Evolutionary conservation across 2,113 vertebrate species (phyloP), one percentile per base, ranked within the genome.

Genomic region (Picathartes gymnocephalus): DNA sequence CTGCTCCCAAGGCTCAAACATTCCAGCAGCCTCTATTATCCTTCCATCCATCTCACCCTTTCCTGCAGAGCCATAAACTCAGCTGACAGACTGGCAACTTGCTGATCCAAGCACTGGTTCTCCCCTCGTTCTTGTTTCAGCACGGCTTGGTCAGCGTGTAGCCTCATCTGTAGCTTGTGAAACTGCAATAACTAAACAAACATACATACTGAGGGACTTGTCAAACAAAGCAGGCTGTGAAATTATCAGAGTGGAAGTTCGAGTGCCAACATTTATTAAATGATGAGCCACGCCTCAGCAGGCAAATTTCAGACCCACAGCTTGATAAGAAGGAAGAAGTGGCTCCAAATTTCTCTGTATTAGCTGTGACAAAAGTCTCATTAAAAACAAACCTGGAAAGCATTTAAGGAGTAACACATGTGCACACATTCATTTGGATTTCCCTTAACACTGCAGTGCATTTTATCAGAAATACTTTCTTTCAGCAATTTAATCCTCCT

Each of bases 111-210:
- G 35, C 44, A 20, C 50, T 69, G 48, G 51, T 85, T 95, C 60
- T 92, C 72, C 89, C 81, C 81, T 40, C 51, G 65, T n/a, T 76
- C 77, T 81, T 96, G 87, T 72, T 86, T 33, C 69, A 93, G 82
- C 81, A 58, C 33, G 69, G 60, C 72, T 73, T 45, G 81, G 51
- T 72, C 96, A 89, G 77, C 37, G 1, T 77, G 78, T 19, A 88
- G 77, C 31, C 80, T 90, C 89, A 78, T 91, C 85, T 92, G 90
- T n/a, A 95, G 80, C 53, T 94, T 71, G 89, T 96, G 86, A 90
- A 97, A 93, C 81, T 87, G 81, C 81, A 50, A 42, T 37, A 86
- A 37, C 56, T 1, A 82, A 85, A 51, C 79, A 88, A 51, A 86
- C 45, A 25, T 8, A 56, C 72, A 1, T 2, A n/a, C 45, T 27